phyloP scores from a whole-genome alignment of 2,888 invertebrate species.

The Cryptocheilus praepositus region DNA sequence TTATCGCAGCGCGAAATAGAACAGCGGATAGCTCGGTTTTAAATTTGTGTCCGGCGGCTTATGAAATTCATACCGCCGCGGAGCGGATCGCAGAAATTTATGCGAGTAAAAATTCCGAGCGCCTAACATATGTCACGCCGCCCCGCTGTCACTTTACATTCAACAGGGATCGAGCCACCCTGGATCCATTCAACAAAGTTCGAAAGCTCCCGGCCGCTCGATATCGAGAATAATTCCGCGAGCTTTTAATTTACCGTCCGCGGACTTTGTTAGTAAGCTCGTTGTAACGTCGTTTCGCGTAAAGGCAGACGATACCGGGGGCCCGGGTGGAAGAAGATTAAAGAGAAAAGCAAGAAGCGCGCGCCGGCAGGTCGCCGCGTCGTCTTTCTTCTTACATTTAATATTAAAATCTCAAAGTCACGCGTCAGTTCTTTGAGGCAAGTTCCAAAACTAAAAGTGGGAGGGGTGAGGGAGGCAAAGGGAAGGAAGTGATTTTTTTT shows the following conservation, averaged over 20 bases:
- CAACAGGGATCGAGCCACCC: no score
- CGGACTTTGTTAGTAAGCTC: conserved; percentile 1
- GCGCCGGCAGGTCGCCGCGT: not conserved
- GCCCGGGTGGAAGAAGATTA: not conserved
- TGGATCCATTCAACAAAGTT: no score
- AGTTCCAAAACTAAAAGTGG: conserved; percentile 11
- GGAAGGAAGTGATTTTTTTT: conserved; percentile 24
- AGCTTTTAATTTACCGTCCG: not conserved
- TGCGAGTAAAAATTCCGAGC: no score
- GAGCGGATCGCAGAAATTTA: no score
- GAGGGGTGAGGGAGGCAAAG: not conserved
- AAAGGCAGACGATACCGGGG: not conserved
- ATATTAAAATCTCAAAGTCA: conserved; percentile 35
- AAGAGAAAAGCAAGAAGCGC: not conserved
- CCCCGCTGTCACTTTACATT: no score
- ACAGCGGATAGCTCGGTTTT: no score
- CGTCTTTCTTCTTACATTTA: conserved; percentile 16
- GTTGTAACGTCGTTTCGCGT: not conserved
- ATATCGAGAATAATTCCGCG: no score
- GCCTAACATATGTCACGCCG: no score
- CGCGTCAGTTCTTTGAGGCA: conserved; percentile 12
- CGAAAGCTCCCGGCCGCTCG: no score
- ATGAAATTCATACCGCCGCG: no score
- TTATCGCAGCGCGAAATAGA: no score
- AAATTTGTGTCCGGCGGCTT: no score